Base-by-base conservation (phyloP, 2,113 vertebrate genomes). In the Eulemur rufifrons region DNA sequence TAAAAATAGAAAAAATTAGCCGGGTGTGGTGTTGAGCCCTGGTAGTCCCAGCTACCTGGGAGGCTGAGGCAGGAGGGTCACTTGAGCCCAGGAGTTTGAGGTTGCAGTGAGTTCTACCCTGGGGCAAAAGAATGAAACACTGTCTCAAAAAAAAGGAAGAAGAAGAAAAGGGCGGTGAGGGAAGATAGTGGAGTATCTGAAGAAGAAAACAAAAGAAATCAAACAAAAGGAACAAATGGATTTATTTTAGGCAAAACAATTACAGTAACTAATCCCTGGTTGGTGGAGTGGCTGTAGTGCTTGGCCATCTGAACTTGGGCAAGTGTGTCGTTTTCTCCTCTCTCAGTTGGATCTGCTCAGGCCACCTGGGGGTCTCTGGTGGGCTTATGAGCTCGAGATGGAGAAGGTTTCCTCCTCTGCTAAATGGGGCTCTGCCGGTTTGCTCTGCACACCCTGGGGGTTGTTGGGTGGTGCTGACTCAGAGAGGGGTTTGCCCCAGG, bases 241-340 rank as follows among this genome's bases (percentile, higher is more conserved):
- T 12, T 56, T 56, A 13, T 61, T 59, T 45, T 34, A 25, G 20
- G 39, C 39, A 34, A 14, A 74, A 47, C 13, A 3, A 18, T 54
- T 20, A 3, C 8, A 13, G 17, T 4, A 5, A 32, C 17, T 18
- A 21, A 3, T 25, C 1, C 3, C 17, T 61, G 56, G 39, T 23
- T 10, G 20, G 4, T 4, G 12, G 29, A 52, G 37, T 25, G 39
- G 27, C 50, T 8, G 5, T n/a, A 7, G 34, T 32, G 47, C 66
- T 17, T 39, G n/a, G 8, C 47, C 9, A 1, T 77, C 4, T n/a
- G 59, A 52, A n/a, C 42, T 0, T n/a, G 4, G 15, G 42, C 1
- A 2, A 2, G 20, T 11, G 56, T 15, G 2, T 18, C 42, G 1
- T 2, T 5, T 47, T 50, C 42, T 50, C 37, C 12, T 78, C 12